Conservation (phyloP, 2,888 invertebrate genomes). For the Actias luna region DNA sequence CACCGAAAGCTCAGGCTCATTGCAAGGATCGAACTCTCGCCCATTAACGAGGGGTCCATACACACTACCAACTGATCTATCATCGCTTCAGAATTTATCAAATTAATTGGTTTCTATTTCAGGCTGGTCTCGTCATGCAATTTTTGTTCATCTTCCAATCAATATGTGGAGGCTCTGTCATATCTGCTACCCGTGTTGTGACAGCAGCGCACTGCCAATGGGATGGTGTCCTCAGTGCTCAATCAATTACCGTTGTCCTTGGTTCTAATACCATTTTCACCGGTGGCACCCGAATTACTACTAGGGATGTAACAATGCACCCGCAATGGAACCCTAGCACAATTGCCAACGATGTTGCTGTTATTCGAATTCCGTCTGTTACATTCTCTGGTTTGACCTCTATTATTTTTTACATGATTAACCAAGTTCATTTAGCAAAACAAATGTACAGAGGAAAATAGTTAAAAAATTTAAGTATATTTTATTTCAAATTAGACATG, state of each 20-base stretch:
- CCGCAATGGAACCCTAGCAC: conserved; percentile 41
- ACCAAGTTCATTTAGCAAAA: too few species aligned
- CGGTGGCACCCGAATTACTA: conserved; percentile 44
- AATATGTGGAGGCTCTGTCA: conserved; percentile 51
- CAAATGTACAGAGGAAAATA: too few species aligned
- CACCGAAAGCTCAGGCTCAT: too few species aligned
- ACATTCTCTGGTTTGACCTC: conserved; percentile 40
- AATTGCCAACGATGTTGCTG: conserved; percentile 46
- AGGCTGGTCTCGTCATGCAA: conserved; percentile 54
- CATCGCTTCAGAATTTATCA: too few species aligned
- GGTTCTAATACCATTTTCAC: conserved; percentile 50
- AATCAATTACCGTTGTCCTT: conserved; percentile 45
- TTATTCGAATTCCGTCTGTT: conserved; percentile 35
- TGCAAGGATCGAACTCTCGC: too few species aligned
- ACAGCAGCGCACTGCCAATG: conserved; percentile 55
- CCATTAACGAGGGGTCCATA: too few species aligned
- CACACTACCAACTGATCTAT: too few species aligned
- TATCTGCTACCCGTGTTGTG: conserved; percentile 36
- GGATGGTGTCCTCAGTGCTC: conserved; percentile 43
- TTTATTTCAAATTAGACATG: too few species aligned
- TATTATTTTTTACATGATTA: too few species aligned
- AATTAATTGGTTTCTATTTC: too few species aligned
- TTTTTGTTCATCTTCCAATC: conserved; percentile 43
- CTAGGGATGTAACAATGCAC: conserved; percentile 40
- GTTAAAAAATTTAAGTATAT: too few species aligned